phyloP scores from a whole-genome alignment of 2,888 invertebrate genomes.

The Lasius fuliginosus region DNA sequence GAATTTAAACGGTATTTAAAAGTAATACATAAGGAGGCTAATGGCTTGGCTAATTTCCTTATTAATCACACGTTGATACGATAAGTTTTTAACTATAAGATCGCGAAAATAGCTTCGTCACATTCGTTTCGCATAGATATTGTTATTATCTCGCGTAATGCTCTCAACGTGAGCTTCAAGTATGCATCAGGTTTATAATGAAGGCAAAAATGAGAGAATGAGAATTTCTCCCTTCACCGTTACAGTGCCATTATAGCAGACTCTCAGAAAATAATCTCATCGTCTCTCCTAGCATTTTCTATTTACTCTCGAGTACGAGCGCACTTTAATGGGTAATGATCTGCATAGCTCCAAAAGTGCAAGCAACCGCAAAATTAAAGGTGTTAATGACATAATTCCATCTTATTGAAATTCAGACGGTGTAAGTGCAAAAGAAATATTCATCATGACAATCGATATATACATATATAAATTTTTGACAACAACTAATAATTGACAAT shows the following conservation, averaged over 20 bases:
- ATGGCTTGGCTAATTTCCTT: neutral
- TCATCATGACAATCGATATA: neutral
- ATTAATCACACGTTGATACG: neutral
- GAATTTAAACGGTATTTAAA: neutral
- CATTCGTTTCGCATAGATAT: neutral
- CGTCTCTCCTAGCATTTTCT: conserved; percentile 27
- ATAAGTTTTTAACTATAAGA: neutral
- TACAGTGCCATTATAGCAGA: neutral
- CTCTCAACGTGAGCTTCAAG: neutral
- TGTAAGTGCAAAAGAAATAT: neutral
- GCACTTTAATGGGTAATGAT: neutral
- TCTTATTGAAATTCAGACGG: neutral
- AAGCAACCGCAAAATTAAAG: conserved; percentile 1
- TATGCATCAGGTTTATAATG: neutral
- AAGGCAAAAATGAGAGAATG: conserved; percentile 3
- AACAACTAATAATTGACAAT: neutral
- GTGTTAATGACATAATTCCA: neutral
- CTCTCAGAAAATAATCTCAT: neutral
- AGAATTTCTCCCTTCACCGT: neutral
- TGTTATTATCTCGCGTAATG: conserved; percentile 16
- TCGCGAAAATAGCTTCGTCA: neutral
- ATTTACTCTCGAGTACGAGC: neutral
- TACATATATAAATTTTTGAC: neutral
- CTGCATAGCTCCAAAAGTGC: neutral
- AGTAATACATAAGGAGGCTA: neutral